Percentiles rank a stretch among this genome's conserved stretches.
These are phyloP conservation scores for Pyrrhia umbra DNA, from an alignment of 2,888 invertebrate genomes.

Conservation along the genomic window DNA sequence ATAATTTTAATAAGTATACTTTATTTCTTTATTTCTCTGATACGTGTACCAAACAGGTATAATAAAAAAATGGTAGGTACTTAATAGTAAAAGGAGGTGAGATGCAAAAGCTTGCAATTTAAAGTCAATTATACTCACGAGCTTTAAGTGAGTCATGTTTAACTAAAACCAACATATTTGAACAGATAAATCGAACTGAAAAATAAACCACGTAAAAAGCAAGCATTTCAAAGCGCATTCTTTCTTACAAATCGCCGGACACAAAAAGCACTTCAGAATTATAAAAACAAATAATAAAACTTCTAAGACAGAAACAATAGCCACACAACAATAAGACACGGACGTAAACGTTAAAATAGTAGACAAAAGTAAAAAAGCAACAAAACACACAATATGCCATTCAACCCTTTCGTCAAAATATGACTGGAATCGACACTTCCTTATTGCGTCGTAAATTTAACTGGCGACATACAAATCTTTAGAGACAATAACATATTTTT, in stretches of 20 bases:
- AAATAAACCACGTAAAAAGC: slow-evolving; percentile 53
- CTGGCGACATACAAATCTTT: slow-evolving; percentile 76
- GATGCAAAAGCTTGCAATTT: not conserved
- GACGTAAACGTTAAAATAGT: slow-evolving; percentile 80
- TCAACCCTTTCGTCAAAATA: slow-evolving; percentile 89
- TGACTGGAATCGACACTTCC: slow-evolving; percentile 85
- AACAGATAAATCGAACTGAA: slow-evolving; percentile 34
- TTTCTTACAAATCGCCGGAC: slow-evolving; percentile 58
- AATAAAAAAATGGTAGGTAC: no score
- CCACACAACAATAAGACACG: slow-evolving; percentile 78
- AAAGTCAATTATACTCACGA: not conserved
- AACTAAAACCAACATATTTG: slow-evolving; percentile 2
- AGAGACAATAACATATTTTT: slow-evolving; percentile 70
- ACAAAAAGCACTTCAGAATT: slow-evolving; percentile 81
- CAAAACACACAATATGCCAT: slow-evolving; percentile 83
- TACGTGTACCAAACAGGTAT: no score
- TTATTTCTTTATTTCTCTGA: no score
- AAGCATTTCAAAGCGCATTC: slow-evolving; percentile 55
- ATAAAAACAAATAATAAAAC: slow-evolving; percentile 84
- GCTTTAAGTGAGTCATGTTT: not conserved
- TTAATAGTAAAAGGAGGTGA: no score
- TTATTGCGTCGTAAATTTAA: slow-evolving; percentile 88
- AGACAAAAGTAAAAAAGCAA: slow-evolving; percentile 81
- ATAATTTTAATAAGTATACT: no score
- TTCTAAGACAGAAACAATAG: slow-evolving; percentile 81